phyloP scores from a whole-genome alignment of 2,888 invertebrate genomes.

The Cosmia trapezina region DNA sequence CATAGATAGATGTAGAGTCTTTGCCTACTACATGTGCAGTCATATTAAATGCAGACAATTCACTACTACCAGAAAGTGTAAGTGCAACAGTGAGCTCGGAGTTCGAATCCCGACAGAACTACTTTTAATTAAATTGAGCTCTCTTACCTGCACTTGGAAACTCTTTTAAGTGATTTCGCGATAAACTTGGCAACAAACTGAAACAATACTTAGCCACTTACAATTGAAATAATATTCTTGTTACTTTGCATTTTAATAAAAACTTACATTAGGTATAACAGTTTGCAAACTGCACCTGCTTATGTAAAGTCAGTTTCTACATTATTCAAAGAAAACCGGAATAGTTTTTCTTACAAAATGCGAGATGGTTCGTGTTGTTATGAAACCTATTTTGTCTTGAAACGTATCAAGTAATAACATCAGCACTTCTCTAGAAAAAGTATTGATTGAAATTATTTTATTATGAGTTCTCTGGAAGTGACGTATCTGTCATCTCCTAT shows the following conservation, averaged over 20 bases:
- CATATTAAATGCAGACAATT: constrained; percentile 27
- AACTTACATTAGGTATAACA: constrained; percentile 60
- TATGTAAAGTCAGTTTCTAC: constrained; percentile 52
- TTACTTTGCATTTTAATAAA: constrained; percentile 71
- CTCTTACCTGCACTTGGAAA: constrained; percentile 78
- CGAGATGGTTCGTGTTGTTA: constrained; percentile 22
- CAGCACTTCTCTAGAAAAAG: too few relatives aligned
- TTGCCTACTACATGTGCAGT: not conserved
- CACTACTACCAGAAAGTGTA: constrained; percentile 43
- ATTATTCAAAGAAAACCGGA: constrained; percentile 55
- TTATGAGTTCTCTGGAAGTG: too few relatives aligned
- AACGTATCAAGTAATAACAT: too few relatives aligned
- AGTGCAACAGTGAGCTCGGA: constrained; percentile 60
- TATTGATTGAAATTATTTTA: too few relatives aligned
- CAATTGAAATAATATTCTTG: constrained; percentile 67
- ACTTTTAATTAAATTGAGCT: constrained; percentile 82
- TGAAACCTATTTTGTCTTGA: not conserved
- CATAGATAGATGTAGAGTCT: too few relatives aligned
- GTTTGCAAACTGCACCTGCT: constrained; percentile 57
- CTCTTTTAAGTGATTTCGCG: constrained; percentile 80
- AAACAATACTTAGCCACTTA: constrained; percentile 78
- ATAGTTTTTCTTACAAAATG: constrained; percentile 48
- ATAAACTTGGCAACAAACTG: constrained; percentile 79
- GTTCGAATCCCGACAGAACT: constrained; percentile 73
- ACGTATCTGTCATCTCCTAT: too few relatives aligned